These are phyloP conservation scores for Chiloscyllium plagiosum DNA, from an alignment of 2,113 vertebrate genomes.

Conservation along the genomic window DNA sequence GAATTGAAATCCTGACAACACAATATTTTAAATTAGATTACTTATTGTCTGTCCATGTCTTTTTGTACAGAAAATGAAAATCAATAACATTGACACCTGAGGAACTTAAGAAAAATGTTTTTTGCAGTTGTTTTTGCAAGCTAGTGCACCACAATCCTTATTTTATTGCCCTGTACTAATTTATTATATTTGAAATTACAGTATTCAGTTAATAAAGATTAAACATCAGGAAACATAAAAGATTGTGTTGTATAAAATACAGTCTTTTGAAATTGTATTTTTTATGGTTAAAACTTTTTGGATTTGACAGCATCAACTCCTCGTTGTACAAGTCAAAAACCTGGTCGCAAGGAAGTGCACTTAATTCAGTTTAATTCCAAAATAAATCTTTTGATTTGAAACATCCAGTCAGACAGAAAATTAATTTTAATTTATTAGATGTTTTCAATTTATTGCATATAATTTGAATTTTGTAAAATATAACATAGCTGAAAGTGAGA, in stretches of 20 bases:
- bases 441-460: not conserved
- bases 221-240: slow-evolving; percentile 24
- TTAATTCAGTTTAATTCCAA: slow-evolving; percentile 18
- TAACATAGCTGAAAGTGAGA: not conserved
- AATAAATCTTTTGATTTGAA: not conserved
- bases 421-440: not conserved
- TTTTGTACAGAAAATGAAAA: not conserved
- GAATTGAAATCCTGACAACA: not conserved
- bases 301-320: not conserved
- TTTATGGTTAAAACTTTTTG: slow-evolving; percentile 20
- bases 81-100: not conserved
- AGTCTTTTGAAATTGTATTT: slow-evolving; percentile 17
- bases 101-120: not conserved
- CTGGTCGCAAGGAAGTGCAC: slow-evolving; percentile 10
- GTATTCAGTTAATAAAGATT: not conserved
- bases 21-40: slow-evolving; percentile 7
- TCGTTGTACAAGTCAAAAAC: slow-evolving; percentile 6
- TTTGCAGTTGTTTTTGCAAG: slow-evolving; percentile 22
- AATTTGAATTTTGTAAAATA: slow-evolving; percentile 20
- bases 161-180: slow-evolving; percentile 28
- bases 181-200: slow-evolving; percentile 29
- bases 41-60: not conserved
- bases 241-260: not conserved
- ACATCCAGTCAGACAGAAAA: not conserved
- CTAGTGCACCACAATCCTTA: not conserved